Conservation (phyloP, 1,140 invertebrate genomes). For the Platorchestia sp. region DNA sequence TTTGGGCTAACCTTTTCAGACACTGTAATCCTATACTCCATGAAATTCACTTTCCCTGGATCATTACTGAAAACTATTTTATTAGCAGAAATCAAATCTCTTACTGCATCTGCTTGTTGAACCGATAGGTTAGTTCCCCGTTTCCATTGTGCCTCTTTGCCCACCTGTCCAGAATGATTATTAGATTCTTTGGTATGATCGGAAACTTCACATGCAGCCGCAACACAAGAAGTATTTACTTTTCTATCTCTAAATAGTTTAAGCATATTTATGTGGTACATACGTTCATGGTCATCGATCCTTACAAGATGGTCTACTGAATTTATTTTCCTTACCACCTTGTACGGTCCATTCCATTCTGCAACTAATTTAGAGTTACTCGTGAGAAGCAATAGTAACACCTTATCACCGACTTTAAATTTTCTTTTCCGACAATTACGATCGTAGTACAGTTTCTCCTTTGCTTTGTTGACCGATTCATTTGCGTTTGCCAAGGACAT, state of each 20-base stretch:
- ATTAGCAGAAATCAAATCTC: neutral
- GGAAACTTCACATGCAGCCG: neutral
- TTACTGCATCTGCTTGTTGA: neutral
- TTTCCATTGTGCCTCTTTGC: too few species aligned
- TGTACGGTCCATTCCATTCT: neutral
- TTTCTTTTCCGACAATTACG: neutral
- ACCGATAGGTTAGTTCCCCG: too few species aligned
- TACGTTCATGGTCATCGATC: neutral
- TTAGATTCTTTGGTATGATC: neutral
- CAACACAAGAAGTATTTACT: neutral
- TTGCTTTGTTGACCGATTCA: neutral
- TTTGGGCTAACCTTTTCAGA: neutral
- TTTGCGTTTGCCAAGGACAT: neutral
- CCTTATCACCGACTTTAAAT: neutral
- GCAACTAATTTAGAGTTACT: neutral
- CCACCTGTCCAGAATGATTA: neutral
- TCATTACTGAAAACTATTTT: neutral
- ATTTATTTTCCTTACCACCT: neutral
- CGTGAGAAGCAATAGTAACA: neutral
- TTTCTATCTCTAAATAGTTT: neutral
- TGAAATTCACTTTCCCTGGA: neutral
- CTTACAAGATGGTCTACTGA: neutral
- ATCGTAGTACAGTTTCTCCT: neutral
- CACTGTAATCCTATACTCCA: neutral
- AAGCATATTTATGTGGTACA: neutral